phyloP scores from a whole-genome alignment of 2,888 invertebrate species.

The Pilophorus perplexus region DNA sequence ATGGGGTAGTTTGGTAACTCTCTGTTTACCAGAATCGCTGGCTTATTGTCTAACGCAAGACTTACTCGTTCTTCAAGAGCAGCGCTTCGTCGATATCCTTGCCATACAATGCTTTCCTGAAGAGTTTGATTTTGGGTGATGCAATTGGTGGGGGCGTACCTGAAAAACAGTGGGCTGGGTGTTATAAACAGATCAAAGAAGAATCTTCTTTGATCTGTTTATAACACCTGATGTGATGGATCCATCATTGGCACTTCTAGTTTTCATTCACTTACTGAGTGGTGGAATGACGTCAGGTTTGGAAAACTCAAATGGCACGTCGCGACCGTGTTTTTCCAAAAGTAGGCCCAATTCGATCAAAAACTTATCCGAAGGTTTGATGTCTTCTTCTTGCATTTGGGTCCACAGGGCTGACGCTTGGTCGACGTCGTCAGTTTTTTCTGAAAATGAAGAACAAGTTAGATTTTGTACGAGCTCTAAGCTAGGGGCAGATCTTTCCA shows the following conservation, averaged over 20 bases:
- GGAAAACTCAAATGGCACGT: constrained; percentile 72
- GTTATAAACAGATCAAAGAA: too few species aligned
- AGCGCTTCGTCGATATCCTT: constrained; percentile 57
- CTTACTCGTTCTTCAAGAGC: constrained; percentile 52
- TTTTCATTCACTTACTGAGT: too few species aligned
- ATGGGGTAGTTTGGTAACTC: too few species aligned
- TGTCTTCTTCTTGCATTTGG: constrained; percentile 77
- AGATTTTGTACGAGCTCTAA: too few species aligned
- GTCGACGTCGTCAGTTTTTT: constrained; percentile 66
- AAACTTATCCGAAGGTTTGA: constrained; percentile 68
- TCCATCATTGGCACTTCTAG: too few species aligned
- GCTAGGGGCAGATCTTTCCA: too few species aligned
- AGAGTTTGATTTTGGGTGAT: constrained; percentile 46
- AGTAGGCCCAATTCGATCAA: constrained; percentile 64
- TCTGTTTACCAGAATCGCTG: not conserved
- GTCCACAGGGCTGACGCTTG: constrained; percentile 79
- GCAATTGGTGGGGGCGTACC: not conserved
- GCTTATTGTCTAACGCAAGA: not conserved
- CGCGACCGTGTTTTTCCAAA: constrained; percentile 61
- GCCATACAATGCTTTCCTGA: constrained; percentile 54
- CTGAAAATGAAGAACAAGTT: constrained; percentile 50
- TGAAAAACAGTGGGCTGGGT: too few species aligned
- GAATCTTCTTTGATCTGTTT: too few species aligned
- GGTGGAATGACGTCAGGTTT: constrained; percentile 34
- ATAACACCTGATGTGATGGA: too few species aligned